Percentiles rank a stretch among this genome's conserved stretches.
Evolutionary conservation across 2,797 vertebrate genomes (phyloP).

Genomic region (Merluccius polli): DNA sequence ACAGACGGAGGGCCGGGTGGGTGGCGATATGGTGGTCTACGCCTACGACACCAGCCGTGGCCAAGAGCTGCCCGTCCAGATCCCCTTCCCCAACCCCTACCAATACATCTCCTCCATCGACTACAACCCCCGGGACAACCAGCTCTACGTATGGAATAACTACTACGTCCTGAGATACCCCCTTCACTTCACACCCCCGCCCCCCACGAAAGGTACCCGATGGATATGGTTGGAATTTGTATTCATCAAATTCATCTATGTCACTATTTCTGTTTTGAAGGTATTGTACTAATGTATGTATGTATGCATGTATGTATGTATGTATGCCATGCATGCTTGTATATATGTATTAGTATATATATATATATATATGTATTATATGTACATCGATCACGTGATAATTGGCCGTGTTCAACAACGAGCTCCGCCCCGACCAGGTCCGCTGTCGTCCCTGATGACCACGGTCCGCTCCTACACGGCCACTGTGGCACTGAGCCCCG

Average conservation of each 20-base stretch:
- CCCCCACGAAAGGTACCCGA: slow-evolving; percentile 80
- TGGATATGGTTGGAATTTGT: not conserved
- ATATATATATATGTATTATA: too few species aligned
- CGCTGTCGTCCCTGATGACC: slow-evolving; percentile 71
- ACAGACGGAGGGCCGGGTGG: slow-evolving; percentile 82
- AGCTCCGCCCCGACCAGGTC: slow-evolving; percentile 56
- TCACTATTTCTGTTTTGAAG: too few species aligned
- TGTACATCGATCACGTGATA: too few species aligned
- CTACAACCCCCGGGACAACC: slow-evolving; percentile 94
- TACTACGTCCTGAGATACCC: slow-evolving; percentile 88
- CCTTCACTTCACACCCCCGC: slow-evolving; percentile 82
- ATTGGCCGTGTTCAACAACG: not conserved
- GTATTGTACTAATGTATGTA: too few species aligned
- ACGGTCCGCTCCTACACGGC: slow-evolving; percentile 80
- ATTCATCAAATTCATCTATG: too few species aligned
- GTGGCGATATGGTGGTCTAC: slow-evolving; percentile 85
- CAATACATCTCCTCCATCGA: slow-evolving; percentile 91
- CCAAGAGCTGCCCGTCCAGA: slow-evolving; percentile 76
- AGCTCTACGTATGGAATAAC: slow-evolving; percentile 95
- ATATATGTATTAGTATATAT: too few species aligned
- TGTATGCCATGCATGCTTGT: too few species aligned
- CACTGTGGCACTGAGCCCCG: slow-evolving; percentile 75
- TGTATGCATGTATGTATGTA: too few species aligned
- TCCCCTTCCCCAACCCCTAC: slow-evolving; percentile 92
- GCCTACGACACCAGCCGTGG: slow-evolving; percentile 88